Evolutionary conservation across 2,888 invertebrate genomes (phyloP).

Genomic region (Temnothorax unifasciatus): DNA sequence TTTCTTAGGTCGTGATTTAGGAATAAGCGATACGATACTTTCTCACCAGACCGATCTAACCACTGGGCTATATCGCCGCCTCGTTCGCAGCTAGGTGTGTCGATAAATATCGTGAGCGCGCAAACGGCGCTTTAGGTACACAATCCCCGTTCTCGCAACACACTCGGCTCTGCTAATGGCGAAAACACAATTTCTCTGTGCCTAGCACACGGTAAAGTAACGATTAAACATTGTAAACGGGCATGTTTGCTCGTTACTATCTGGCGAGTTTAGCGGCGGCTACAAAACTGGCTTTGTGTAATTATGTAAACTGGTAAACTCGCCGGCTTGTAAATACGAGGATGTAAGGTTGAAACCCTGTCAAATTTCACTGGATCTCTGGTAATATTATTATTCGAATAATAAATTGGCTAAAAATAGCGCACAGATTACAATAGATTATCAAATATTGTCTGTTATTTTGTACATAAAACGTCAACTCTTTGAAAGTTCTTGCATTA

Average conservation of each 20-base stretch:
- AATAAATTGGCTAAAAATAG: not conserved
- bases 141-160: not conserved
- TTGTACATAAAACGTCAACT: not conserved
- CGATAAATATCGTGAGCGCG: slow-evolving; percentile 31
- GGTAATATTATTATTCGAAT: not conserved
- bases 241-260: slow-evolving; percentile 29
- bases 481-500: not conserved
- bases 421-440: not conserved
- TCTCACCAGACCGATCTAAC: not conserved
- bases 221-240: slow-evolving; percentile 44
- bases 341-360: not conserved
- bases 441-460: not conserved
- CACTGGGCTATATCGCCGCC: not conserved
- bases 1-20: slow-evolving; percentile 55
- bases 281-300: slow-evolving; percentile 36
- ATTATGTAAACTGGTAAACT: slow-evolving; percentile 44
- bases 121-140: not conserved
- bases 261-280: slow-evolving; percentile 15
- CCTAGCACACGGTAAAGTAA: slow-evolving; percentile 25
- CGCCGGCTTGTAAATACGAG: slow-evolving; percentile 12
- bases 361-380: slow-evolving; percentile 15
- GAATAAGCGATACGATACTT: slow-evolving; percentile 50
- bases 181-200: slow-evolving; percentile 31
- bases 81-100: not conserved
- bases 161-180: slow-evolving; percentile 15